These are phyloP conservation scores for Molossus molossus DNA, from an alignment of 2,797 vertebrate genomes.

Conservation along the genomic window DNA sequence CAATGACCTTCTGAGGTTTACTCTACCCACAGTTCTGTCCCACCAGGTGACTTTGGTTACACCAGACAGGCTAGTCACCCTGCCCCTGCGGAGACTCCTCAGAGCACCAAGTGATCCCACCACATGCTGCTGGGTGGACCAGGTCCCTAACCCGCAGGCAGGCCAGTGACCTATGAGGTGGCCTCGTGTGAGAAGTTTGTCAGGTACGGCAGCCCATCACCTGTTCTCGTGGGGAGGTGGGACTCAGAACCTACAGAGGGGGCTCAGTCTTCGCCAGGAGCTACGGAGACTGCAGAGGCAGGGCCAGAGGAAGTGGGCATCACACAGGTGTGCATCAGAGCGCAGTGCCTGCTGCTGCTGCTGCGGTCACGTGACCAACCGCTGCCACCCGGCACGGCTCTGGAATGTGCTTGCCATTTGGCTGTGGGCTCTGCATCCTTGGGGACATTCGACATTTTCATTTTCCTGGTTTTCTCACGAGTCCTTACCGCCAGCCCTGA, in stretches of 20 bases:
- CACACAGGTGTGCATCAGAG: rapidly evolving
- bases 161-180: not conserved
- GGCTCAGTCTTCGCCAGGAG: not conserved
- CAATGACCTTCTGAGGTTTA: not conserved
- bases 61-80: not conserved
- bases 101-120: not conserved
- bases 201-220: not conserved
- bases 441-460: not conserved
- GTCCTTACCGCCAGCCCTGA: not conserved
- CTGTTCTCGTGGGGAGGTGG: not conserved
- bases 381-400: rapidly evolving
- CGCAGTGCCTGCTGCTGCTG: rapidly evolving
- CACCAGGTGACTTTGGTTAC: not conserved
- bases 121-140: not conserved
- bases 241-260: not conserved
- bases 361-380: rapidly evolving
- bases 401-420: not conserved
- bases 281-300: not conserved
- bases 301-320: not conserved
- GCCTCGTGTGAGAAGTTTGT: not conserved
- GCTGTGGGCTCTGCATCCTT: not conserved
- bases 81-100: not conserved
- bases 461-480: slow-evolving; percentile 29
- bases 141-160: not conserved
- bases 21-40: not conserved